Conservation (phyloP, 2,113 vertebrate genomes). For the Mystacornis crossleyi region DNA sequence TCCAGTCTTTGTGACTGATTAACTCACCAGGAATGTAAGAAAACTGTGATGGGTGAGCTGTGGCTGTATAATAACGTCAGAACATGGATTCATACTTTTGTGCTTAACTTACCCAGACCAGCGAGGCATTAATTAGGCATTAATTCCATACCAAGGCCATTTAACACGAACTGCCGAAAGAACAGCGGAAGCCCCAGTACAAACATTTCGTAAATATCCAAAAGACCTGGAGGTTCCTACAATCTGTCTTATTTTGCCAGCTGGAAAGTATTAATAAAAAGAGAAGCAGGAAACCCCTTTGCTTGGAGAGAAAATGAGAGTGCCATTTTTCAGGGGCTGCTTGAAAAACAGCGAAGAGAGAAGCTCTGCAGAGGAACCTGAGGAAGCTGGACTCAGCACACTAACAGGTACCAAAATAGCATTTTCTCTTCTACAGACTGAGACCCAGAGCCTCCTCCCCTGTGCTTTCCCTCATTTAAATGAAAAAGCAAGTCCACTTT, state of each 20-base stretch:
- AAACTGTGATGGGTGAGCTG: neutral
- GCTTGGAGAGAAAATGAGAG: neutral
- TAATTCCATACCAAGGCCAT: neutral
- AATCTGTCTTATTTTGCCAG: neutral
- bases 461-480: neutral
- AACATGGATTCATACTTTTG: neutral
- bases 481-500: neutral
- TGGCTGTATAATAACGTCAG: neutral
- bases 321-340: neutral
- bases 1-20: neutral
- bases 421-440: neutral
- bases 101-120: neutral
- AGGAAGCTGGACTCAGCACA: neutral
- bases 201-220: neutral
- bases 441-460: neutral
- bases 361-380: neutral
- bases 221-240: neutral
- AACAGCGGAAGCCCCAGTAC: neutral
- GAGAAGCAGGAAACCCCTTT: neutral
- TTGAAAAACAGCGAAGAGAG: neutral
- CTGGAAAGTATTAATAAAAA: neutral
- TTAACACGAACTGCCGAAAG: neutral
- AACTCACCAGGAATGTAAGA: neutral
- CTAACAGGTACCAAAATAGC: fast-evolving
- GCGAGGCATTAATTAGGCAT: neutral